Percentiles rank a stretch among this genome's conserved stretches.
Conservation (phyloP, 2,113 vertebrate genomes). For the Pseudorasbora parva region DNA sequence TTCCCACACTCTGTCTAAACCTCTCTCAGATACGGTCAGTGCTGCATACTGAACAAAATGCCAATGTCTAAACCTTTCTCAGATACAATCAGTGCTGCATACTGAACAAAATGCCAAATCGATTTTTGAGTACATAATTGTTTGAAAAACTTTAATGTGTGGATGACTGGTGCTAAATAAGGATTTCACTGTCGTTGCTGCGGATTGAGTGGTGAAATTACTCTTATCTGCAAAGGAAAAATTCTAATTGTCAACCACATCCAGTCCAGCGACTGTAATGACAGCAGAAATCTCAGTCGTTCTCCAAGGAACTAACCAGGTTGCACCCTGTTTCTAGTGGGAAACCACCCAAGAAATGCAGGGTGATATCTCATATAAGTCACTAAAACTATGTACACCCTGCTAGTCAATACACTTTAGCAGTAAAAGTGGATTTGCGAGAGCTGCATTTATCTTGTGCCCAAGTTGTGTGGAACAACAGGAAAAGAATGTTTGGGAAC, state of each 20-base stretch:
- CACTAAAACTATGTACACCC: not conserved
- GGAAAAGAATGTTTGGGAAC: not conserved
- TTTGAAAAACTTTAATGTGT: slow-evolving; percentile 26
- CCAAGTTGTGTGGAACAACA: not conserved
- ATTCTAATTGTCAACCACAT: not conserved
- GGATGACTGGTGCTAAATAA: not conserved
- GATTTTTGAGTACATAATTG: not conserved
- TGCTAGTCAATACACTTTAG: not conserved
- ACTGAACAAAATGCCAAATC: not conserved
- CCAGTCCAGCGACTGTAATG: not conserved
- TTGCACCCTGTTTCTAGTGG: not conserved
- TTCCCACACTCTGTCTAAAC: not conserved
- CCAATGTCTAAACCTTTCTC: not conserved
- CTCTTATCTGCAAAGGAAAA: not conserved
- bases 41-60: not conserved
- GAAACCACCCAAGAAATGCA: not conserved
- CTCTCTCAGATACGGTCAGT: not conserved
- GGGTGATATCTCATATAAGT: not conserved
- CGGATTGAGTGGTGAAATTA: not conserved
- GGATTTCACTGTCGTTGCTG: not conserved
- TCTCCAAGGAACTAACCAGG: not conserved
- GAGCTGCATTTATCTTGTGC: not conserved
- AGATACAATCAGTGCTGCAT: not conserved
- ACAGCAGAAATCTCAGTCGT: not conserved
- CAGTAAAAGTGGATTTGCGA: not conserved